These are phyloP conservation scores for Ptychoptera albimana DNA, from an alignment of 2,888 invertebrate genomes.

Conservation along the genomic window DNA sequence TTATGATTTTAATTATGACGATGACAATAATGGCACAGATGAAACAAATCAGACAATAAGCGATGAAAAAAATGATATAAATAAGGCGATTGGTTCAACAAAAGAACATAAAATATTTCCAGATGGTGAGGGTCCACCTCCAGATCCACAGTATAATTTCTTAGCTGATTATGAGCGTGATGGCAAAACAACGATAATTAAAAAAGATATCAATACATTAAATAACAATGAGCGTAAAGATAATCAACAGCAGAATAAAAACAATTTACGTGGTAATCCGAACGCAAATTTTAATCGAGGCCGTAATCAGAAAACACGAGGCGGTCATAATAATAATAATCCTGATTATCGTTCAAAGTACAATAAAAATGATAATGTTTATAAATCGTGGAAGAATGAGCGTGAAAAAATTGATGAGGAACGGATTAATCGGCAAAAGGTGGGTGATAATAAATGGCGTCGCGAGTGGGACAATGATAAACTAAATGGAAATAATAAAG, in stretches of 20 bases:
- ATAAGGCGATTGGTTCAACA: background rate
- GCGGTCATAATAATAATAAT: constrained; percentile 2
- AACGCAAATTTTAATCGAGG: constrained; percentile 10
- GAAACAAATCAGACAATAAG: constrained; percentile 9
- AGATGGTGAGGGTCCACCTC: constrained; percentile 30
- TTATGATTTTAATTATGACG: constrained; percentile 25
- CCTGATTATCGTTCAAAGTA: background rate
- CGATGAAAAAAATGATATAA: constrained; percentile 1
- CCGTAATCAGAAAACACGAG: constrained; percentile 3
- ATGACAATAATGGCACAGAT: constrained; percentile 13
- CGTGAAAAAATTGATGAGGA: constrained; percentile 30
- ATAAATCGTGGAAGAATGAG: constrained; percentile 31
- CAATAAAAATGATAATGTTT: constrained; percentile 12
- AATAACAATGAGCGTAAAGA: constrained; percentile 6
- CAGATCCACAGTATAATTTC: constrained; percentile 31
- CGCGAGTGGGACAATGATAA: constrained; percentile 32
- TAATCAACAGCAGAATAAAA: constrained; percentile 3
- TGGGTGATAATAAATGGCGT: constrained; percentile 31
- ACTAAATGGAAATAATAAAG: constrained; percentile 11
- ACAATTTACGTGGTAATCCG: constrained; percentile 6
- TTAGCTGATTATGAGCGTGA: constrained; percentile 30
- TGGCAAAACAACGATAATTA: constrained; percentile 7
- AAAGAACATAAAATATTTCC: constrained; percentile 17
- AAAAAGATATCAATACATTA: constrained; percentile 5
- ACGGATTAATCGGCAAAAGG: constrained; percentile 29